Conservation (phyloP, 2,113 vertebrate species). For the Spea bombifrons region DNA sequence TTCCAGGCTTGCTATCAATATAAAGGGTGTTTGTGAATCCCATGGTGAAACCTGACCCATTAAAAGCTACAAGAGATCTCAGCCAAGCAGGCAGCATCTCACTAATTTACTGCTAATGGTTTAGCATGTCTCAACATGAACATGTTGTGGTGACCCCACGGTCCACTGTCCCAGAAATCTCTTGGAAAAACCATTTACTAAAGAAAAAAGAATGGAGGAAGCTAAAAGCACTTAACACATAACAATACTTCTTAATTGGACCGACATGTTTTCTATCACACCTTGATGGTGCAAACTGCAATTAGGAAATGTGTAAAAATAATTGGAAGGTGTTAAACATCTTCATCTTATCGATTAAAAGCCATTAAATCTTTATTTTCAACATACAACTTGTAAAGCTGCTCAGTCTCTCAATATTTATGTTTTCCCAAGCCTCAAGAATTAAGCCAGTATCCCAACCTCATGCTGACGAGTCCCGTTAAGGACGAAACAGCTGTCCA, state of each 20-base stretch:
- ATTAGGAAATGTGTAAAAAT: no score
- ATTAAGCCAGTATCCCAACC: no score
- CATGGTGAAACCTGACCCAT: slow-evolving; percentile 28
- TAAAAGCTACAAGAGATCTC: slow-evolving; percentile 6
- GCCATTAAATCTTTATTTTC: no score
- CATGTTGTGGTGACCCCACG: neutral
- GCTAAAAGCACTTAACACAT: neutral
- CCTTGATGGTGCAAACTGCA: no score
- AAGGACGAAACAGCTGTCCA: no score
- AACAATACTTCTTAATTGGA: neutral
- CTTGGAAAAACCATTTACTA: neutral
- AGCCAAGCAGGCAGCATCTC: slow-evolving; percentile 14
- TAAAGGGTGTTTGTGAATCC: neutral
- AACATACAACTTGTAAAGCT: no score
- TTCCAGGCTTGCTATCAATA: slow-evolving; percentile 14
- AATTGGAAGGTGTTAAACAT: no score
- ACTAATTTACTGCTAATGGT: neutral
- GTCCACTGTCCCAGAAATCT: neutral
- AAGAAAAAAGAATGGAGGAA: neutral
- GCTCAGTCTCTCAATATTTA: no score
- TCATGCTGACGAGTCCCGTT: no score
- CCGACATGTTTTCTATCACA: no score
- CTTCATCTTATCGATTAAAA: no score
- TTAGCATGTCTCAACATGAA: slow-evolving; percentile 24
- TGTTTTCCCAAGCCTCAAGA: no score